Evolutionary conservation across 2,113 vertebrate genomes (phyloP).

Genomic region (Anser cygnoides): DNA sequence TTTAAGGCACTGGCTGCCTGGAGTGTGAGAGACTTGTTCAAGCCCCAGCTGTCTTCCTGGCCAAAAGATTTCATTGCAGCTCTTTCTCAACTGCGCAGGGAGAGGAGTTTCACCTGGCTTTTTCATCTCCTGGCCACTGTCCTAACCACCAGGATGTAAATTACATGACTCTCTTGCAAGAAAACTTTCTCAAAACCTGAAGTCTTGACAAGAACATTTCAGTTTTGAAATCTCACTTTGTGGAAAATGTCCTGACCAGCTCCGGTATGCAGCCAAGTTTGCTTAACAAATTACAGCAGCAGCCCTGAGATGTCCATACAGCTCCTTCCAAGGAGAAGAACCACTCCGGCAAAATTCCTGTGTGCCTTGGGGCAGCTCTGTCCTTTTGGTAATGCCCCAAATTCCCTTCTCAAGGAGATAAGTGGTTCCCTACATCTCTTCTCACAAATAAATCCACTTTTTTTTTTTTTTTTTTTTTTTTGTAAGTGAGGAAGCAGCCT

Average conservation of each 20-base stretch:
- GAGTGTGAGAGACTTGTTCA: not conserved
- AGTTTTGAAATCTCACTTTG: conserved; percentile 3
- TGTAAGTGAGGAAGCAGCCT: not conserved
- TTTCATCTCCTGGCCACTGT: not conserved
- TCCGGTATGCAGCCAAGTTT: not conserved
- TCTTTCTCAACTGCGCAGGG: not conserved
- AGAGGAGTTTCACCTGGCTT: conserved; percentile 12
- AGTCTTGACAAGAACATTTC: not conserved
- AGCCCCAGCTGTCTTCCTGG: not conserved
- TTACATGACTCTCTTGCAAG: not conserved
- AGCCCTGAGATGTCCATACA: rapidly evolving
- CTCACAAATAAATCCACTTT: not conserved
- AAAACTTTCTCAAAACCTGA: conserved; percentile 10
- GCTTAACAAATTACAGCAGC: not conserved
- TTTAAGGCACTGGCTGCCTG: not conserved
- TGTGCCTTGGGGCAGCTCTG: rapidly evolving
- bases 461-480: no score
- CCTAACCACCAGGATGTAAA: not conserved
- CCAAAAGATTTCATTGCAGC: not conserved
- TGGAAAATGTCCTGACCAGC: not conserved
- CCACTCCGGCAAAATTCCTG: not conserved
- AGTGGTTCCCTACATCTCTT: not conserved
- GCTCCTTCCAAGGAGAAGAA: not conserved
- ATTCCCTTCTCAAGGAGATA: not conserved
- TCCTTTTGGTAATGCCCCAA: not conserved